A percentile compares a stretch with the other conserved stretches of the same genome.
These are phyloP conservation scores for Drosophila truncata DNA, from an alignment of 1,140 invertebrate species.

Conservation along the genomic window DNA sequence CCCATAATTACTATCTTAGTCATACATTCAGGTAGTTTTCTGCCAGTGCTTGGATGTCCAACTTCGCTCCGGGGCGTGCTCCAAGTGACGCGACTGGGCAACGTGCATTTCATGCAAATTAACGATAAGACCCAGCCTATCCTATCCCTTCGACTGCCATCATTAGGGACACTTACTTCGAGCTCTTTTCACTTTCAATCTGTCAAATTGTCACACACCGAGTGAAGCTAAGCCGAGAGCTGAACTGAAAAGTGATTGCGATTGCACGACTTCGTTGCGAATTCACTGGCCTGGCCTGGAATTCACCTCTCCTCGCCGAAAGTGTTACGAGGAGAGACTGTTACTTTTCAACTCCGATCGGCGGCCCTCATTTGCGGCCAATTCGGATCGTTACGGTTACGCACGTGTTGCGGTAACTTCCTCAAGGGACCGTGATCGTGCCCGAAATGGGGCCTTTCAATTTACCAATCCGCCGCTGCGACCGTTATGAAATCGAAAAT, in stretches of 20 bases:
- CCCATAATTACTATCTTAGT: neutral
- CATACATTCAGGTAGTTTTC: neutral
- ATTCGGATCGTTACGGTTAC: constrained; percentile 52
- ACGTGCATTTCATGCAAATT: constrained; percentile 82
- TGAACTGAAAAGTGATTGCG: constrained; percentile 75
- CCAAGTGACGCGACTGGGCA: constrained; percentile 38
- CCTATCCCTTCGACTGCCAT: constrained; percentile 36
- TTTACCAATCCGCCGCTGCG: constrained; percentile 34
- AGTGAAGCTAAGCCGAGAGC: constrained; percentile 6
- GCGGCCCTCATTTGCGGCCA: constrained; percentile 39
- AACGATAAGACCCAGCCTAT: constrained; percentile 48
- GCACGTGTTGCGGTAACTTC: constrained; percentile 54
- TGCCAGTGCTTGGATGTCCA: neutral
- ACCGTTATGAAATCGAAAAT: constrained; percentile 79
- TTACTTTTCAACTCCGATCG: constrained; percentile 24
- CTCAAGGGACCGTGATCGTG: constrained; percentile 47
- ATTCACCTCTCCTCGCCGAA: constrained; percentile 17
- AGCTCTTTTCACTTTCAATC: constrained; percentile 76
- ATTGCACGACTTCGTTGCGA: constrained; percentile 59
- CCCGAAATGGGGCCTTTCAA: constrained; percentile 41
- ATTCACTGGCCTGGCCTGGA: constrained; percentile 11
- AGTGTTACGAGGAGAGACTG: constrained; percentile 37
- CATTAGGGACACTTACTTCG: constrained; percentile 69
- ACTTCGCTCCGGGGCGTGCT: constrained; percentile 54
- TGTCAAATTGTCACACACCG: constrained; percentile 71